Evolutionary conservation across 2,888 invertebrate genomes (phyloP).

Genomic region (Drosophila anomelani): DNA sequence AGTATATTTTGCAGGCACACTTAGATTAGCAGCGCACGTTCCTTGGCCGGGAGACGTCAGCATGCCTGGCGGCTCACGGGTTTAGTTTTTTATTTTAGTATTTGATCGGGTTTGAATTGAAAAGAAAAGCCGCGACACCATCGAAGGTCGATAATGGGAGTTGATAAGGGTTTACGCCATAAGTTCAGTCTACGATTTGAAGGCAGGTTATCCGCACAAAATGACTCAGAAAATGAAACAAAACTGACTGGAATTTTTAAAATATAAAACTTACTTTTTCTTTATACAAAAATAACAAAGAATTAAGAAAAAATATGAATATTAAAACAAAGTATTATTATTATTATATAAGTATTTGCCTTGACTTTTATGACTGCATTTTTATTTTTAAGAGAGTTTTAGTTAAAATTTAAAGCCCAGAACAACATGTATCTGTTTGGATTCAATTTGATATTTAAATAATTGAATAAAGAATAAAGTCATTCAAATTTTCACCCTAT

Average conservation of each 20-base stretch:
- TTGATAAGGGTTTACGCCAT: slow-evolving; percentile 23
- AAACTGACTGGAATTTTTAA: background rate
- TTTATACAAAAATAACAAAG: too few relatives aligned
- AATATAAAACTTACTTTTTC: background rate
- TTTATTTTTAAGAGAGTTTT: background rate
- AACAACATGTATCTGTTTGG: too few relatives aligned
- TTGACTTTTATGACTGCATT: background rate
- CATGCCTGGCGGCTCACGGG: slow-evolving; percentile 19
- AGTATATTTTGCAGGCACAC: slow-evolving; percentile 24
- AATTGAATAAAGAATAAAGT: background rate
- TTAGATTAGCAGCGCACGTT: slow-evolving; percentile 49
- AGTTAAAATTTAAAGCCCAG: too few relatives aligned
- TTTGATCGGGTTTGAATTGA: slow-evolving; percentile 28
- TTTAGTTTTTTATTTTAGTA: slow-evolving; percentile 13
- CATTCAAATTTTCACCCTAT: too few relatives aligned
- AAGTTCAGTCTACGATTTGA: slow-evolving; percentile 1
- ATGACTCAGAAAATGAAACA: background rate
- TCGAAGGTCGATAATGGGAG: slow-evolving; percentile 31
- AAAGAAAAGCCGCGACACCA: slow-evolving; percentile 24
- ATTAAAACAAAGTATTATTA: too few relatives aligned
- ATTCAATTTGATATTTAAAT: background rate
- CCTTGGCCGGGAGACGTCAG: slow-evolving; percentile 38
- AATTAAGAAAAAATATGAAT: too few relatives aligned
- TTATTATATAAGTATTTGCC: background rate
- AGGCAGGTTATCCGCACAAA: slow-evolving; percentile 3